These are phyloP conservation scores for Jordanella pulchra DNA, from an alignment of 2,797 vertebrate species.

Conservation along the genomic window DNA sequence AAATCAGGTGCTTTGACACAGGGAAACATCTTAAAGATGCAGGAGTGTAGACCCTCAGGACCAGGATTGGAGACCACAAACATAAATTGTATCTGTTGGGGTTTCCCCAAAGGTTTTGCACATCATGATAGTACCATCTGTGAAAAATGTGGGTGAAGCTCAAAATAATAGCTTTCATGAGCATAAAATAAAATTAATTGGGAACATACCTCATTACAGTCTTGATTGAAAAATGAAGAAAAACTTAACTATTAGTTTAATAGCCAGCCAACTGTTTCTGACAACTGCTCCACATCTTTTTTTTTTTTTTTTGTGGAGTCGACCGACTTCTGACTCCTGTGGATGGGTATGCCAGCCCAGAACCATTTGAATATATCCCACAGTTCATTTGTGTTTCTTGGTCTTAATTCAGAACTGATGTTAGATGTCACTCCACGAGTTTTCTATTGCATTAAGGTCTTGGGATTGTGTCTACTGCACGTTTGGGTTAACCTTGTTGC, in stretches of 20 bases:
- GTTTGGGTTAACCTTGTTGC: background rate
- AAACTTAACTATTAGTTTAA: background rate
- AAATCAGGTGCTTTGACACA: background rate
- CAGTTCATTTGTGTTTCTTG: background rate
- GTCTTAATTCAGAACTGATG: background rate
- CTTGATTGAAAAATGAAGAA: background rate
- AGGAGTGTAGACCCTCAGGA: background rate
- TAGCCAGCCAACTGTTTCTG: background rate
- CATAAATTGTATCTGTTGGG: background rate
- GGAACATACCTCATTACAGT: background rate
- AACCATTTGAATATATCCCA: background rate
- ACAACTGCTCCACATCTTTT: background rate
- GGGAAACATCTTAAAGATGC: background rate
- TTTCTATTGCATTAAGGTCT: background rate
- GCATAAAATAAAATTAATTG: background rate
- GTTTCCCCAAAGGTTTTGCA: background rate
- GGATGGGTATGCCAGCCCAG: background rate
- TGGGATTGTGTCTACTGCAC: background rate
- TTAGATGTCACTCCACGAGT: background rate
- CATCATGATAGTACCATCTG: background rate
- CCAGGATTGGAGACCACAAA: background rate
- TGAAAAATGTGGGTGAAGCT: background rate
- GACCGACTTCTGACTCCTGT: background rate
- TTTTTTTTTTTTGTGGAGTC: too few relatives aligned
- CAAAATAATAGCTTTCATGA: background rate